Evolutionary conservation across 2,113 vertebrate species (phyloP), one percentile per base, ranked within the genome.

Genomic region (Heptranchias perlo): DNA sequence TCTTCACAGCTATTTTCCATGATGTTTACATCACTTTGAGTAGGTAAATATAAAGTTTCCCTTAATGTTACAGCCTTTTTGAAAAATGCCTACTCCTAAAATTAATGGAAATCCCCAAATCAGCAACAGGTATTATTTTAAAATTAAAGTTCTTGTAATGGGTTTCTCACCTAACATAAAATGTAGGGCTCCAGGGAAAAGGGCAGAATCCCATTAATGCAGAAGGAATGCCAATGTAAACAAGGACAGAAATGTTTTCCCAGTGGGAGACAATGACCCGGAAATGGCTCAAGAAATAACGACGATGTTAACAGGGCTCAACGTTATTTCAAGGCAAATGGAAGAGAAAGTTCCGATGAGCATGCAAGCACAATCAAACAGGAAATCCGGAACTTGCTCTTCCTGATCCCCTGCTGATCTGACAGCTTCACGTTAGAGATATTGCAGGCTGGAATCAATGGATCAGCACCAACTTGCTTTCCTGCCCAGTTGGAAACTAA

Each of bases 51-150:
- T 54, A 49, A 92, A 44, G 61, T 67, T 94, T 65, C 93, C 47
- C 25, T 67, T 31, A 94, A 65, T 8, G 1, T 93, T 64, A 35
- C 4, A 54, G 31, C 14, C 6, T 39, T n/a, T 94, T 64, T 94
- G 21, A 64, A 94, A 62, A 64, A 94, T 23, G 31, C 64, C 64
- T 65, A 69, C 44, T 25, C 44, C n/a, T 23, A 65, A 94, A 91
- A 58, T 61, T 16, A 61, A 61, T 92, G 35, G 16, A 92, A 92
- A 92, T 92, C 54, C 49, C 52, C 89, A 92, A 92, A 92, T n/a
- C 13, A 61, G 89, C 5, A 13, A 61, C 5, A 61, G 13, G 49
- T 31, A 61, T n/a, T 5, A 18, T 92, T 91, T 92, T n/a, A 54
- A 86, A 92, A n/a, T 61, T 35, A 13, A 92, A n/a, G 18, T 92